phyloP scores from a whole-genome alignment of 2,113 vertebrate genomes.

The Empidonax alnorum region DNA sequence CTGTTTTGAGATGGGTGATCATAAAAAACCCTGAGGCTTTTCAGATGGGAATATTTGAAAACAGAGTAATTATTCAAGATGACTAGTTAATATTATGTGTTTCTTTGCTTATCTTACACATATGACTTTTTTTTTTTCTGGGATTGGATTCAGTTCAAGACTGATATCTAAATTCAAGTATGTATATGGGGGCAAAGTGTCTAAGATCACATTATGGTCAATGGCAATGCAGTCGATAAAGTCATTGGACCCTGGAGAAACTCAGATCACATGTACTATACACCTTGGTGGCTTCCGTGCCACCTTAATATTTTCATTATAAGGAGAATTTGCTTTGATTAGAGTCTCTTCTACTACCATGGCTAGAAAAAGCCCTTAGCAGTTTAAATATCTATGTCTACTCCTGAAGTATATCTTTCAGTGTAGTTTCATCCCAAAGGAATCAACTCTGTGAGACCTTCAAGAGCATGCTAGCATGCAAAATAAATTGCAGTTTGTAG shows the following conservation, averaged over 20 bases:
- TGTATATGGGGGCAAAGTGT: background rate
- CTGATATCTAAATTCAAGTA: background rate
- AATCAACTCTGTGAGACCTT: background rate
- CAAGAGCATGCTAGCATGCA: background rate
- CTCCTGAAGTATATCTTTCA: background rate
- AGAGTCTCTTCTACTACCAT: background rate
- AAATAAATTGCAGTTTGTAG: background rate
- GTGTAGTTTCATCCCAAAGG: background rate
- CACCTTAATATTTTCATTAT: background rate
- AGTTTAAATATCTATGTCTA: background rate
- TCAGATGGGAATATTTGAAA: background rate
- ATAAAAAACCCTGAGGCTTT: background rate
- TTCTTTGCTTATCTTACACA: background rate
- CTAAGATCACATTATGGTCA: background rate
- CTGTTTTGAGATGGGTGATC: background rate
- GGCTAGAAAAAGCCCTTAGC: background rate
- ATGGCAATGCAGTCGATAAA: background rate
- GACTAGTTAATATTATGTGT: background rate
- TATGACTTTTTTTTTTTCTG: background rate
- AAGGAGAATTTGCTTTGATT: background rate
- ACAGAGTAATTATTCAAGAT: background rate
- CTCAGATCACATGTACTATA: background rate
- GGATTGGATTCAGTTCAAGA: background rate
- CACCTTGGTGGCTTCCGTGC: background rate
- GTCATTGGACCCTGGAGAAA: background rate